Percentiles rank a stretch among this genome's conserved stretches.
phyloP scores from a whole-genome alignment of 2,113 vertebrate species.

The Myrmecobius fasciatus region DNA sequence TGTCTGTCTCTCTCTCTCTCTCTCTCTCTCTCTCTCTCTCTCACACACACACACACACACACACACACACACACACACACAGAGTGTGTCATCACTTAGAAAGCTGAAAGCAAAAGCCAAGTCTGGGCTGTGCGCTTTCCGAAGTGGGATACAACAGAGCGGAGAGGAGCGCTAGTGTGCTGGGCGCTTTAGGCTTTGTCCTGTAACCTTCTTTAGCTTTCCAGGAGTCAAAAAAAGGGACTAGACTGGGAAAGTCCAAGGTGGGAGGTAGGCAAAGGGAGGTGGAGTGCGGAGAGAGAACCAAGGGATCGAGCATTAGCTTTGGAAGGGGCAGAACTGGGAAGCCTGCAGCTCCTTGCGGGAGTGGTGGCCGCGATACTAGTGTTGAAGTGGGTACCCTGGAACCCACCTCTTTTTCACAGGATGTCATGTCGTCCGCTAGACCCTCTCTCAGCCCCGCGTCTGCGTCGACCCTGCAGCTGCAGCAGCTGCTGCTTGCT shows the following conservation, averaged over 20 bases:
- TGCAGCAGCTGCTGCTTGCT: not conserved
- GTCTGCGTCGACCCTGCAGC: not conserved
- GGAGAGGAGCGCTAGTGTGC: not conserved
- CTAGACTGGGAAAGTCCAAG: not conserved
- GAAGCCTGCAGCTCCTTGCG: not conserved
- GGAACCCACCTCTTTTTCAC: not conserved
- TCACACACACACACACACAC: not conserved
- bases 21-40: too few relatives aligned
- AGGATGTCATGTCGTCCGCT: not conserved
- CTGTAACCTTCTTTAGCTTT: not conserved
- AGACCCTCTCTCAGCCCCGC: not conserved
- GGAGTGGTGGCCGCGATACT: not conserved
- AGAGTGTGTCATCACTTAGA: not conserved
- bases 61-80: not conserved
- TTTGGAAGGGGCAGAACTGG: too few relatives aligned
- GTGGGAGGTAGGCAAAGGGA: too few relatives aligned
- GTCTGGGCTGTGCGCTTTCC: not conserved
- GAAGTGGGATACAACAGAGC: not conserved
- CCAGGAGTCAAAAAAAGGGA: not conserved
- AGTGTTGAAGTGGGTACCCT: not conserved
- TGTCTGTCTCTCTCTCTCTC: too few relatives aligned
- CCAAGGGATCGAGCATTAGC: rapidly evolving
- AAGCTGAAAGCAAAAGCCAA: not conserved
- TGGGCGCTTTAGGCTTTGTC: not conserved
- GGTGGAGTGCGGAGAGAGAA: not conserved